Evolutionary conservation across 2,888 invertebrate genomes (phyloP).

Genomic region (Cantharis rustica): DNA sequence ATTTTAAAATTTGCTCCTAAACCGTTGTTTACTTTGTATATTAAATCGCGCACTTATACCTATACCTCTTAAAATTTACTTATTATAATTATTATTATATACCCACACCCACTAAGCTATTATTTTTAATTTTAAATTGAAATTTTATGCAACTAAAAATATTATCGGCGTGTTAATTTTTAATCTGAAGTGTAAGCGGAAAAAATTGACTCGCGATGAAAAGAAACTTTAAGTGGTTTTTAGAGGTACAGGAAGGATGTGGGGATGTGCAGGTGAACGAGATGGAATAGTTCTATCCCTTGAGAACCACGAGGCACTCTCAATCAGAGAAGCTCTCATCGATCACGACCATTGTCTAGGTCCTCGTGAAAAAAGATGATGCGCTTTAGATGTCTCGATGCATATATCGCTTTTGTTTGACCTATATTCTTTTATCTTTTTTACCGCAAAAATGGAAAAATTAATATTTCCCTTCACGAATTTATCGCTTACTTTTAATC

Average conservation of each 20-base stretch:
- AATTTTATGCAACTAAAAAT: neutral
- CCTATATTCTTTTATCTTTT: neutral
- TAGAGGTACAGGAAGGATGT: conserved; percentile 17
- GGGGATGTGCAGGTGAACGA: conserved; percentile 21
- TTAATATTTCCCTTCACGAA: neutral
- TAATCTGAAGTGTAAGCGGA: conserved; percentile 12
- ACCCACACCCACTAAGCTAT: neutral
- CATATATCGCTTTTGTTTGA: neutral
- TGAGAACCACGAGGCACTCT: conserved; percentile 26
- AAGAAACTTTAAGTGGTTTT: conserved; percentile 29
- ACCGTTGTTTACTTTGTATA: neutral
- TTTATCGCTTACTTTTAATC: neutral
- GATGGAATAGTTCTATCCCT: conserved; percentile 18
- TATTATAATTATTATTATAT: neutral
- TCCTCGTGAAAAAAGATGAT: conserved; percentile 11
- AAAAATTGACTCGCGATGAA: conserved; percentile 23
- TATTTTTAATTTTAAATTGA: neutral
- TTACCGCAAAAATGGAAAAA: neutral
- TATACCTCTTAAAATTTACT: neutral
- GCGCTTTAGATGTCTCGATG: conserved; percentile 12
- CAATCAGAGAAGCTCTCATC: conserved; percentile 27
- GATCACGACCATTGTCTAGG: conserved; percentile 27
- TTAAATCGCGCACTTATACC: neutral
- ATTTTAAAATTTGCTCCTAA: neutral
- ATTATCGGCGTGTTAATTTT: neutral